Conservation (phyloP, 2,113 vertebrate genomes). For the Bucco capensis region DNA sequence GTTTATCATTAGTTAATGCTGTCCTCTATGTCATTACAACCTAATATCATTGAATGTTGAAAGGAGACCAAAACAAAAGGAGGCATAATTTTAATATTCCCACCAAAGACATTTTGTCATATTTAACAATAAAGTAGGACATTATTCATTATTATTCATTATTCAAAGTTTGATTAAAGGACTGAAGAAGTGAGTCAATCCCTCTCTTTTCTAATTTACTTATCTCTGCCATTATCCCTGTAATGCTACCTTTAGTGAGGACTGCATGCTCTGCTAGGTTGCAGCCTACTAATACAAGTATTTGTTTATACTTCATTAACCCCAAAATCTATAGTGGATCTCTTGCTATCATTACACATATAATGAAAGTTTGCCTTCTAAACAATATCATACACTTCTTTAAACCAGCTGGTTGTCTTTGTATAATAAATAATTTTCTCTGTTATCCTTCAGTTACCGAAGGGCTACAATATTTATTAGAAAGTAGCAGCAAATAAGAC, state of each 20-base stretch:
- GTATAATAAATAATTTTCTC: not conserved
- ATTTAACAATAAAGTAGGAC: not conserved
- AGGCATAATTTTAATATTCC: not conserved
- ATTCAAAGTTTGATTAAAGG: not conserved
- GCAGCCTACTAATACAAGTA: slow-evolving; percentile 19
- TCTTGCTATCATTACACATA: not conserved
- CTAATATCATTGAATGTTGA: not conserved
- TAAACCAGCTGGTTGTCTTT: not conserved
- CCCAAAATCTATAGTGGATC: not conserved
- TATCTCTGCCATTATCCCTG: not conserved
- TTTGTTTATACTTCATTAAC: slow-evolving; percentile 8
- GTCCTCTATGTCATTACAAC: not conserved
- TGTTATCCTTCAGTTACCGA: not conserved
- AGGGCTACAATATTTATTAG: not conserved
- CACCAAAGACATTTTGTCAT: not conserved
- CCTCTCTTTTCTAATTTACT: not conserved
- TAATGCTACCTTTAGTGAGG: not conserved
- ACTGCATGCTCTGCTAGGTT: not conserved
- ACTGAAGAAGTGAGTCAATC: not conserved
- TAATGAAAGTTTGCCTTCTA: slow-evolving; percentile 17
- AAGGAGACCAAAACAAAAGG: not conserved
- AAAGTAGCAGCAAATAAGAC: not conserved
- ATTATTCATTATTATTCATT: too few species aligned
- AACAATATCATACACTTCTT: not conserved
- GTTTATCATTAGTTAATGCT: not conserved